These are phyloP conservation scores for Bellardia pandia DNA, from an alignment of 2,888 invertebrate genomes.

Conservation along the genomic window DNA sequence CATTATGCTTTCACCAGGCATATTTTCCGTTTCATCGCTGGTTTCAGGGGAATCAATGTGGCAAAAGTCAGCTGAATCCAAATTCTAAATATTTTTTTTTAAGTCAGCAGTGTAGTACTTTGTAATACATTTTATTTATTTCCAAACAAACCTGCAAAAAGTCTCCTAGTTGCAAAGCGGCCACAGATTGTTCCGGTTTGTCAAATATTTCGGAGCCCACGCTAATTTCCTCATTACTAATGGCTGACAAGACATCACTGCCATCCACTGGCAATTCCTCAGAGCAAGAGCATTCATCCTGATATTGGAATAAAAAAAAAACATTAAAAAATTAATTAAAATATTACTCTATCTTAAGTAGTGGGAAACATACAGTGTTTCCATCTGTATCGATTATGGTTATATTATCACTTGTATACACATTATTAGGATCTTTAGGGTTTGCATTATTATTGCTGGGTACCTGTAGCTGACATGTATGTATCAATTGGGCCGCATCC, in stretches of 20 bases:
- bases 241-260: constrained; percentile 86
- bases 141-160: constrained; percentile 81
- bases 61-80: constrained; percentile 85
- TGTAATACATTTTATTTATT: not conserved
- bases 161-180: constrained; percentile 80
- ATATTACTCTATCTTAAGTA: not conserved
- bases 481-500: constrained; percentile 74
- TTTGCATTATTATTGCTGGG: constrained; percentile 79
- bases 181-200: constrained; percentile 78
- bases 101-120: too few species aligned
- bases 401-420: constrained; percentile 86
- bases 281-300: constrained; percentile 83
- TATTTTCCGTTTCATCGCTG: constrained; percentile 90
- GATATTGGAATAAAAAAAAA: not conserved
- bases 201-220: constrained; percentile 89
- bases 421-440: constrained; percentile 78
- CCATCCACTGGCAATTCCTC: constrained; percentile 82
- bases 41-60: constrained; percentile 94
- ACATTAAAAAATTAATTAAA: not conserved
- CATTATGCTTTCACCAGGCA: constrained; percentile 91
- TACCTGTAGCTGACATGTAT: constrained; percentile 81
- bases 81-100: constrained; percentile 79
- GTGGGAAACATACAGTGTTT: constrained; percentile 83
- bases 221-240: constrained; percentile 90
- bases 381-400: constrained; percentile 88